These are phyloP conservation scores for Mustelus asterias DNA, from an alignment of 2,113 vertebrate genomes.

Conservation along the genomic window DNA sequence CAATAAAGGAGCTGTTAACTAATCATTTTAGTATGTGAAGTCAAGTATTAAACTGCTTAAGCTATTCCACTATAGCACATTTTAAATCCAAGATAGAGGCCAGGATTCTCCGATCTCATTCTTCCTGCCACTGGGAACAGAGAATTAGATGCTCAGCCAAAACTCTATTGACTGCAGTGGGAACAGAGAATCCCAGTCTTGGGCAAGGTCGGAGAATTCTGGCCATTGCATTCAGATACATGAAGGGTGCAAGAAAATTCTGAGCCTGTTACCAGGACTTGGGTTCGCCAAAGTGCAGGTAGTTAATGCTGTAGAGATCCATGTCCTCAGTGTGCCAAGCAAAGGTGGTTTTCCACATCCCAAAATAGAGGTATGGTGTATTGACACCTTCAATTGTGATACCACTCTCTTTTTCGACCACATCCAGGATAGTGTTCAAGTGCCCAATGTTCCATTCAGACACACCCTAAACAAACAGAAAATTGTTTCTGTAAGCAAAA, in stretches of 20 bases:
- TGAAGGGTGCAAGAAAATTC: neutral
- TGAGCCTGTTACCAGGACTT: conserved; percentile 78
- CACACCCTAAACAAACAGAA: conserved; percentile 46
- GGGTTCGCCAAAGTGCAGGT: conserved; percentile 91
- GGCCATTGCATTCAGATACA: neutral
- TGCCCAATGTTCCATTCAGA: conserved; percentile 84
- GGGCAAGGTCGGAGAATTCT: too few species aligned
- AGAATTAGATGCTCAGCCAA: too few species aligned
- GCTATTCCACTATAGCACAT: neutral
- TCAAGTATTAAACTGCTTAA: neutral
- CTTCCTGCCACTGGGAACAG: too few species aligned
- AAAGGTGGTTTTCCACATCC: conserved; percentile 98
- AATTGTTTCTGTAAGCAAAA: conserved; percentile 5
- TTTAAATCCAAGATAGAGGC: neutral
- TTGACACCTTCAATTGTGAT: conserved; percentile 92
- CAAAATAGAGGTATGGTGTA: conserved; percentile 86
- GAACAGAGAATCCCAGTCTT: too few species aligned
- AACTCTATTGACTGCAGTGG: too few species aligned
- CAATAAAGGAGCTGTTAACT: neutral
- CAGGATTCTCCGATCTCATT: too few species aligned
- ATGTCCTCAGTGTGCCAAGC: conserved; percentile 98
- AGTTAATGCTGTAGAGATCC: conserved; percentile 96
- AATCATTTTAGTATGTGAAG: neutral
- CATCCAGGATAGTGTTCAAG: conserved; percentile 83
- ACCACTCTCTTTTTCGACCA: conserved; percentile 83